Base-by-base conservation (phyloP, 1,140 invertebrate genomes). In the Oppia nitens region DNA sequence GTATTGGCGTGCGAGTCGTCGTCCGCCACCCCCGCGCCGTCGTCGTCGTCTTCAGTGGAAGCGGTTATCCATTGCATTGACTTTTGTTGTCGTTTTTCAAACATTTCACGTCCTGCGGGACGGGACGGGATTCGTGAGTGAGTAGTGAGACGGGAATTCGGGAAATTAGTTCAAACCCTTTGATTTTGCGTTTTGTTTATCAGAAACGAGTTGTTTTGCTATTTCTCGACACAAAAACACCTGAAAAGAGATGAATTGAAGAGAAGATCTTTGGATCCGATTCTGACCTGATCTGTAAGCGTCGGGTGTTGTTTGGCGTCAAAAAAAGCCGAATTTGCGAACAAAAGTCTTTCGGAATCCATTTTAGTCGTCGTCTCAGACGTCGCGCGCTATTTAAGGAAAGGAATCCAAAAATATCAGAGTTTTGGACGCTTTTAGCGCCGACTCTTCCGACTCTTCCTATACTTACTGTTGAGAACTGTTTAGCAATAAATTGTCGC, bases 151-250 rank as follows among this genome's bases (percentile, higher is more conserved):
- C 45, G 14, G 45, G n/a, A 14, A 47, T 14, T 47, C n/a, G 49
- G 14, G 21, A 23, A 23, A 51, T 24, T 47, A n/a, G 45, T 2
- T 54, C 24, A 32, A 47, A 57, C 56, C 56, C 50, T 57, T 57
- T 32, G n/a, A 48, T 27, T 57, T 52, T 17, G 2, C 47, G 24
- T 57, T 57, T n/a, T 9, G 50, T 26, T 28, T 24, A 49, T 57
- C 56, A 17, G 45, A 57, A 23, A 57, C 56, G n/a, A 57, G 24
- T 57, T 57, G 56, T 52, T 57, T 57, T 45, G 56, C 56, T 2
- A 57, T 57, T 40, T 57, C 45, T 23, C 56, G 56, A 49, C 47
- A 57, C 17, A 57, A 49, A 3, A 14, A 49, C 17, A 57, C 56
- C 56, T 57, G n/a, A 51, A n/a, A n/a, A 6, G 6, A 51, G 4